Evolutionary conservation across 2,797 vertebrate genomes (phyloP).

Genomic region (Chanos chanos): DNA sequence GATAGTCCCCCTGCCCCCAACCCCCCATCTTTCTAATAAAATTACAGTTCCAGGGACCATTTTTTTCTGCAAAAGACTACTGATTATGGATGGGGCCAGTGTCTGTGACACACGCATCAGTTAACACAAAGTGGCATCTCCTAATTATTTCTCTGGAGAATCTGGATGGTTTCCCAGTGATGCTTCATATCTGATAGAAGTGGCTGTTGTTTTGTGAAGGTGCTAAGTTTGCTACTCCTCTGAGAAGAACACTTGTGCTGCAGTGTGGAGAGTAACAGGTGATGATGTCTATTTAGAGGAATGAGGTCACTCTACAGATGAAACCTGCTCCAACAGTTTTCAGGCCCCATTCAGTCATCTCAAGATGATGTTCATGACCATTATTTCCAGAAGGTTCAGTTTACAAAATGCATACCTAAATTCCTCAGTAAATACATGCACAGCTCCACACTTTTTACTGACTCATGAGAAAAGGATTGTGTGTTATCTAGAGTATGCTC

Average conservation of each 20-base stretch:
- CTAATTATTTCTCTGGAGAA: slow-evolving; percentile 4
- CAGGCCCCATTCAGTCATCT: not conserved
- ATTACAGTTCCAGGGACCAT: too few species aligned
- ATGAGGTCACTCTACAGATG: slow-evolving; percentile 20
- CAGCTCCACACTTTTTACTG: too few species aligned
- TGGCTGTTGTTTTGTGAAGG: not conserved
- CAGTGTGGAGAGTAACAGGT: not conserved
- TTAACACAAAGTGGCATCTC: slow-evolving; percentile 8
- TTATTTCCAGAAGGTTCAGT: too few species aligned
- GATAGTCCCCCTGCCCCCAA: too few species aligned
- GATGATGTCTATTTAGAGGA: slow-evolving; percentile 33
- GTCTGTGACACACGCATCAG: not conserved
- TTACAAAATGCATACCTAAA: too few species aligned
- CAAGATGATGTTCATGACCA: too few species aligned
- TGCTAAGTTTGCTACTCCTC: not conserved
- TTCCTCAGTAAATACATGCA: too few species aligned
- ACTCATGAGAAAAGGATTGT: too few species aligned
- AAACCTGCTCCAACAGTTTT: slow-evolving; percentile 8
- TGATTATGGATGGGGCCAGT: not conserved
- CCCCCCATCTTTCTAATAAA: too few species aligned
- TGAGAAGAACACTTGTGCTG: not conserved
- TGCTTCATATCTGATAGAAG: not conserved
- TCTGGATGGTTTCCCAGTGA: slow-evolving; percentile 8
- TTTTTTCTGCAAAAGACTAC: too few species aligned
- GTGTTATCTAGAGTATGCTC: too few species aligned